A percentile compares a stretch with the other conserved stretches of the same genome.
phyloP scores from a whole-genome alignment of 2,113 vertebrate species.

The Sinosuthora webbiana region DNA sequence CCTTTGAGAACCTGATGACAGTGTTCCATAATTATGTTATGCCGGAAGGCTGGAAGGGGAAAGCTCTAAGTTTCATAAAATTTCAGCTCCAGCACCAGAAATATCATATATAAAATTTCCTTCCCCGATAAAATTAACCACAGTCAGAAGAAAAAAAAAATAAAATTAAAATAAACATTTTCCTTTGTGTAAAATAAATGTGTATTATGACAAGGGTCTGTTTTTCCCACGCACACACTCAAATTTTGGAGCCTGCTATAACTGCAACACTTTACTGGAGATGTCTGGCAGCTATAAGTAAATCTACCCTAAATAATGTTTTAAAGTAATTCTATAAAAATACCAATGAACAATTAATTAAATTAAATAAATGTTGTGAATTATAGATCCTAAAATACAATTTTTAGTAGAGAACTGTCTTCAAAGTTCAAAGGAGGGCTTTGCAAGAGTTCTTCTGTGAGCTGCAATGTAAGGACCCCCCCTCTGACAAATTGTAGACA shows the following conservation, averaged over 20 bases:
- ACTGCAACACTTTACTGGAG: neutral
- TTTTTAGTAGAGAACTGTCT: neutral
- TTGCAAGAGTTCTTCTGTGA: neutral
- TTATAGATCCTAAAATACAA: neutral
- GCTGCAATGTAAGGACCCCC: neutral
- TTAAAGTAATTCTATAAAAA: neutral
- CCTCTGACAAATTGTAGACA: neutral
- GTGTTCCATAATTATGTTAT: neutral
- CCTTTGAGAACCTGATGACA: neutral
- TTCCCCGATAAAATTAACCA: neutral
- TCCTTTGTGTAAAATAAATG: neutral
- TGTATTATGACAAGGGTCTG: neutral
- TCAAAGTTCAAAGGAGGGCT: neutral
- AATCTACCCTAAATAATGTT: neutral
- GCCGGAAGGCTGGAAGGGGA: neutral
- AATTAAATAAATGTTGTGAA: neutral
- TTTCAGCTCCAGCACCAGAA: neutral
- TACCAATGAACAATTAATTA: neutral
- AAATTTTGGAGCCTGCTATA: neutral
- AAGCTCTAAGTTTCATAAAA: neutral
- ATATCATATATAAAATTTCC: neutral
- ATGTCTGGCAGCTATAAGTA: neutral
- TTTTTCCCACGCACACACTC: neutral
- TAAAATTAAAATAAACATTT: neutral
- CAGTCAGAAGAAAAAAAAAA: neutral